Percentiles rank a stretch among this genome's conserved stretches.
phyloP scores from a whole-genome alignment of 2,888 invertebrate species.

The Itoplectis maculator region DNA sequence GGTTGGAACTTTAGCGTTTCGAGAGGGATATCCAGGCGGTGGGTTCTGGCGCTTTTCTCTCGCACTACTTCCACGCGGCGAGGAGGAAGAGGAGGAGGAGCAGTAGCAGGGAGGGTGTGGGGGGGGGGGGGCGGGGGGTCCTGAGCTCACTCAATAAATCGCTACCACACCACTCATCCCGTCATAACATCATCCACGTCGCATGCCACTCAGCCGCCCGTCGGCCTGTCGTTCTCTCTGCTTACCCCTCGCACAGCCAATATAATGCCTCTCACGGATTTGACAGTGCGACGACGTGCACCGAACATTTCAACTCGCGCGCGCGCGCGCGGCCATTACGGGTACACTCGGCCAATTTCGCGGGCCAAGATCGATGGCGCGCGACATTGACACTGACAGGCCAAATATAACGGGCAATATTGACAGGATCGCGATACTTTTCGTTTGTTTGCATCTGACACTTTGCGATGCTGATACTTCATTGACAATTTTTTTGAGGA shows the following conservation, averaged over 20 bases:
- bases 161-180: constrained; percentile 73
- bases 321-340: not conserved
- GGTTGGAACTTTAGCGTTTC: constrained; percentile 44
- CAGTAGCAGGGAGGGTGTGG: too few relatives aligned
- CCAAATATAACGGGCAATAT: not conserved
- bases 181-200: constrained; percentile 76
- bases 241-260: constrained; percentile 16
- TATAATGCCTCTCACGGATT: constrained; percentile 22
- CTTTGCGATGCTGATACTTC: too few relatives aligned
- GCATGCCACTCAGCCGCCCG: constrained; percentile 72
- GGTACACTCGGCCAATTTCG: not conserved
- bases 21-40: constrained; percentile 45
- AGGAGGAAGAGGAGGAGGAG: constrained; percentile 57
- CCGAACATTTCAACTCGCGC: not conserved
- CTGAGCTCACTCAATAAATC: constrained; percentile 79
- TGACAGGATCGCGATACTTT: not conserved
- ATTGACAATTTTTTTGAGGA: not conserved
- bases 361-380: too few relatives aligned
- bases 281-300: constrained; percentile 19
- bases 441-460: too few relatives aligned
- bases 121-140: constrained; percentile 55
- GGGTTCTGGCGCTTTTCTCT: constrained; percentile 47
- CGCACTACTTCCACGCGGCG: constrained; percentile 3
- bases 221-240: constrained; percentile 46
- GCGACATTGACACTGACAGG: not conserved